Conservation (phyloP, 2,888 invertebrate species). For the Megamerina dolium region DNA sequence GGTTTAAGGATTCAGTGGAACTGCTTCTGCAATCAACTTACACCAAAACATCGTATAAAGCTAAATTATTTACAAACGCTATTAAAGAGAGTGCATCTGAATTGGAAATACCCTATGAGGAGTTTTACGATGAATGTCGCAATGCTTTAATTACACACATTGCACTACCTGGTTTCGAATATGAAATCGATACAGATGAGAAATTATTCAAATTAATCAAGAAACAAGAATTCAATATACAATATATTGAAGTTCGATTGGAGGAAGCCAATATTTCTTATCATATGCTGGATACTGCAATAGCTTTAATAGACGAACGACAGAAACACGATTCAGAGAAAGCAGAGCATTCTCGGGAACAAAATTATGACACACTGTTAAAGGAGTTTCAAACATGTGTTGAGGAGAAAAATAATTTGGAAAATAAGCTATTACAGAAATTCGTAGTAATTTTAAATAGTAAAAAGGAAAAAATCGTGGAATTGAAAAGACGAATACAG, state of each 20-base stretch:
- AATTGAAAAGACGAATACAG: conserved; percentile 22
- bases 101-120: conserved; percentile 27
- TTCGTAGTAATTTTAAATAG: conserved; percentile 33
- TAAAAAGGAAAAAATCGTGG: conserved; percentile 36
- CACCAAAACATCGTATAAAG: conserved; percentile 23
- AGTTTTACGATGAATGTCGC: conserved; percentile 31
- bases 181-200: conserved; percentile 26
- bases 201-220: conserved; percentile 28
- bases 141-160: conserved; percentile 29
- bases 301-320: conserved; percentile 20
- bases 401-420: conserved; percentile 22
- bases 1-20: conserved; percentile 27
- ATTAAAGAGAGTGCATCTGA: conserved; percentile 30
- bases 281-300: conserved; percentile 25
- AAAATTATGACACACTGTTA: conserved; percentile 19
- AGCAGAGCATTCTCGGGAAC: too few species aligned
- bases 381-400: conserved; percentile 28
- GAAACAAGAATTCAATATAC: conserved; percentile 28
- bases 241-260: conserved; percentile 29
- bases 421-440: conserved; percentile 29
- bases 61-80: conserved; percentile 24
- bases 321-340: too few species aligned
- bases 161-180: conserved; percentile 29
- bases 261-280: conserved; percentile 17
- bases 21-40: conserved; percentile 18